Conservation (phyloP, 1,140 invertebrate species). For the Philopotamus ludificatus region DNA sequence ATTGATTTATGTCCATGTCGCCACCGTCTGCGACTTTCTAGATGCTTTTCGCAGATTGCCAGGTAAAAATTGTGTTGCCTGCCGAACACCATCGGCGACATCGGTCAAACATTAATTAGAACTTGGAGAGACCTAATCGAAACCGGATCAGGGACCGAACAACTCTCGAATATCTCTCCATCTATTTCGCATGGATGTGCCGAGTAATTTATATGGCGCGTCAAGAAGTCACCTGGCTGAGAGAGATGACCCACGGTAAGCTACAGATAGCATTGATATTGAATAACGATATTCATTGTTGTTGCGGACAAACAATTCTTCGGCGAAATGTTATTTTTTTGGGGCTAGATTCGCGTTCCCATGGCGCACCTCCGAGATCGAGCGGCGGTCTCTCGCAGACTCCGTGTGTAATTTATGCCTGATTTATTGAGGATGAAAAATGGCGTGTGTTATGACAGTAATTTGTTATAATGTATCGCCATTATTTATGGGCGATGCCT, state of each 20-base stretch:
- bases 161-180: conserved; percentile 7
- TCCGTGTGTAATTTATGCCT: neutral
- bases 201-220: conserved; percentile 26
- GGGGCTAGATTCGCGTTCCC: neutral
- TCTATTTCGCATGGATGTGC: neutral
- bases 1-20: too few relatives aligned
- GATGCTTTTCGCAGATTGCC: too few relatives aligned
- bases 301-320: neutral
- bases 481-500: neutral
- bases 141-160: conserved; percentile 14
- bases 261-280: neutral
- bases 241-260: conserved; percentile 27
- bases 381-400: neutral
- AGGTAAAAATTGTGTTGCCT: neutral
- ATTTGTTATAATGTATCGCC: neutral
- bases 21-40: too few relatives aligned
- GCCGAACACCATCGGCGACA: neutral
- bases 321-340: neutral
- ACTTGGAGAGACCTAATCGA: conserved; percentile 14
- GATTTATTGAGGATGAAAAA: neutral
- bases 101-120: conserved; percentile 28
- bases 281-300: neutral
- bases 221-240: conserved; percentile 12
- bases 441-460: neutral
- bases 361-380: neutral